These are phyloP conservation scores for Danaus melanippus DNA, from an alignment of 1,140 invertebrate species.

Conservation along the genomic window DNA sequence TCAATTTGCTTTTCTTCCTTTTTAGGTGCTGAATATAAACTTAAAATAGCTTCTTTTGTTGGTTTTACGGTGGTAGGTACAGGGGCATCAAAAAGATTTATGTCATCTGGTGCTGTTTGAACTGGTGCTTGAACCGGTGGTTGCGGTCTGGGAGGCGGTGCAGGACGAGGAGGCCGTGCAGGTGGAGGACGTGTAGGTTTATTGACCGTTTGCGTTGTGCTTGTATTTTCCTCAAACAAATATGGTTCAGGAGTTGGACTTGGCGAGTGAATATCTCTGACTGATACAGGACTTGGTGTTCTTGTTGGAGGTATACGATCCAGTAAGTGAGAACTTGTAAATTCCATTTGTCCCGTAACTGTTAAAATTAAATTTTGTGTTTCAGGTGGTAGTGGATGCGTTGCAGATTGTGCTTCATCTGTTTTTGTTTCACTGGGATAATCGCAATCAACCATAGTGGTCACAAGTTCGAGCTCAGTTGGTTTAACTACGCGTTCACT, in stretches of 20 bases:
- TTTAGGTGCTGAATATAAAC: slow-evolving; percentile 75
- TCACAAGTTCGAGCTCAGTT: slow-evolving; percentile 50
- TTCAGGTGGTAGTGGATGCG: slow-evolving; percentile 74
- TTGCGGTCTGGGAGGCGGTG: slow-evolving; percentile 39
- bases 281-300: slow-evolving; percentile 86
- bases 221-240: slow-evolving; percentile 27
- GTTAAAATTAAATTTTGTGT: slow-evolving; percentile 89
- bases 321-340: slow-evolving; percentile 86
- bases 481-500: slow-evolving; percentile 44
- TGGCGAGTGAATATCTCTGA: slow-evolving; percentile 84
- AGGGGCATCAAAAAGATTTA: slow-evolving; percentile 68
- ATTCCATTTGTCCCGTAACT: slow-evolving; percentile 90
- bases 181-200: slow-evolving; percentile 52
- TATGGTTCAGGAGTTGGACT: slow-evolving; percentile 85
- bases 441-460: slow-evolving; percentile 35
- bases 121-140: slow-evolving; percentile 30
- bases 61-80: slow-evolving; percentile 48
- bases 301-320: slow-evolving; percentile 86
- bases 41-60: slow-evolving; percentile 77
- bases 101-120: slow-evolving; percentile 42
- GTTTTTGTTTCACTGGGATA: slow-evolving; percentile 24
- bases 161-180: slow-evolving; percentile 40
- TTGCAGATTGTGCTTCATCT: slow-evolving; percentile 69
- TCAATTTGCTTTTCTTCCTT: slow-evolving; percentile 68
- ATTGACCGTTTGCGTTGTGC: slow-evolving; percentile 32